phyloP scores from a whole-genome alignment of 2,888 invertebrate genomes.

The Caenorhabditis zanzibari region DNA sequence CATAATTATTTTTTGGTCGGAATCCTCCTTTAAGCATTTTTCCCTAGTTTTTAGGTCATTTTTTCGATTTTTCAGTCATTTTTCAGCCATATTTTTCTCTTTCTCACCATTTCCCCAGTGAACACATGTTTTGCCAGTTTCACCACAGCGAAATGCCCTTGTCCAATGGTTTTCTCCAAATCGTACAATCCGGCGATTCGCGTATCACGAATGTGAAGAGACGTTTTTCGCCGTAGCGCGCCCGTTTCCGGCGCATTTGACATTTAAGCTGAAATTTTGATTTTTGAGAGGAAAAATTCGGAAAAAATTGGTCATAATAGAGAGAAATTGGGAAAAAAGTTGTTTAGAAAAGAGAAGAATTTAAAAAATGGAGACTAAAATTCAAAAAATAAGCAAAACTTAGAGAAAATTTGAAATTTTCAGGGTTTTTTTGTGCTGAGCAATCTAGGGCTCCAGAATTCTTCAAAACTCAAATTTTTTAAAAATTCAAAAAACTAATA shows the following conservation, averaged over 20 bases:
- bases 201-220: constrained; percentile 68
- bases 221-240: constrained; percentile 63
- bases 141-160: constrained; percentile 98
- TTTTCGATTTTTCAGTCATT: not conserved
- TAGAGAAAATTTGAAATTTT: too few species aligned
- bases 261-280: constrained; percentile 23
- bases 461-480: too few species aligned
- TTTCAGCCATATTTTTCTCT: not conserved
- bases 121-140: constrained; percentile 98
- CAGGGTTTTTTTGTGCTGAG: too few species aligned
- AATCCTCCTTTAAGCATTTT: too few species aligned
- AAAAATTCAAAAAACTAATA: too few species aligned
- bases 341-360: too few species aligned
- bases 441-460: too few species aligned
- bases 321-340: not conserved
- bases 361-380: too few species aligned
- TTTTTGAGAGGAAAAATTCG: not conserved
- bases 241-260: constrained; percentile 66
- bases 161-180: constrained; percentile 96
- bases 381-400: too few species aligned
- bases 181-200: constrained; percentile 91
- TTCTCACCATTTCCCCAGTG: constrained; percentile 94
- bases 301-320: not conserved
- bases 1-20: too few species aligned
- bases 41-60: not conserved